These are phyloP conservation scores for Teleogryllus occipitalis DNA, from an alignment of 1,140 invertebrate genomes.

Conservation along the genomic window DNA sequence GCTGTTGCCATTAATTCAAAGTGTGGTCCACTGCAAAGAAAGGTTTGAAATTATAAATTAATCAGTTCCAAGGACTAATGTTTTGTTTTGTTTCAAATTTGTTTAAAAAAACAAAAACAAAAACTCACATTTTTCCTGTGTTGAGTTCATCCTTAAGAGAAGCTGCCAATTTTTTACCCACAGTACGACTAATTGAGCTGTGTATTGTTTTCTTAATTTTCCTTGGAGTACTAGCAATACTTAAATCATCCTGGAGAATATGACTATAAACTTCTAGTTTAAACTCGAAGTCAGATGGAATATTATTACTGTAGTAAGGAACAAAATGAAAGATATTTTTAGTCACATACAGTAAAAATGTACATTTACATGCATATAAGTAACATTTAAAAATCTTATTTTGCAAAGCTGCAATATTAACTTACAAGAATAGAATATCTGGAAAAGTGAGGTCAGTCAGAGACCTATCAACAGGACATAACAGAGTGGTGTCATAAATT, in stretches of 20 bases:
- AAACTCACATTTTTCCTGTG: conserved; percentile 20
- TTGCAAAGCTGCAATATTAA: conserved; percentile 23
- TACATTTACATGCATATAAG: neutral
- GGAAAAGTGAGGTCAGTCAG: conserved; percentile 64
- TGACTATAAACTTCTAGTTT: conserved; percentile 60
- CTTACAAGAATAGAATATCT: conserved; percentile 61
- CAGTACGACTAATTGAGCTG: conserved; percentile 57
- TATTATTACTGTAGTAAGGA: conserved; percentile 46
- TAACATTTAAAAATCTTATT: conserved; percentile 7
- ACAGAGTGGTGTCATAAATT: conserved; percentile 57
- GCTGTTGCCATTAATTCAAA: conserved; percentile 60
- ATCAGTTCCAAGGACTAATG: neutral
- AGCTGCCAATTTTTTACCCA: conserved; percentile 53
- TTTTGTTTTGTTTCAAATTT: too few species aligned
- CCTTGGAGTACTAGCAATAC: conserved; percentile 56
- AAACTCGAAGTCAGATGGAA: conserved; percentile 55
- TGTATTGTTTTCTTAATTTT: conserved; percentile 61
- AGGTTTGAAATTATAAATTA: conserved; percentile 16
- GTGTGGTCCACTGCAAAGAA: conserved; percentile 49
- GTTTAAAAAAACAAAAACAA: neutral
- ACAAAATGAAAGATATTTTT: conserved; percentile 22
- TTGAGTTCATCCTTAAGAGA: conserved; percentile 46
- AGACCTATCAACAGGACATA: conserved; percentile 57
- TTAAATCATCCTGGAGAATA: conserved; percentile 57
- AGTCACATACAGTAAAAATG: neutral